Percentiles rank a stretch among this genome's conserved stretches.
These are phyloP conservation scores for Damaliscus lunatus DNA, from an alignment of 2,113 vertebrate genomes.

Conservation along the genomic window DNA sequence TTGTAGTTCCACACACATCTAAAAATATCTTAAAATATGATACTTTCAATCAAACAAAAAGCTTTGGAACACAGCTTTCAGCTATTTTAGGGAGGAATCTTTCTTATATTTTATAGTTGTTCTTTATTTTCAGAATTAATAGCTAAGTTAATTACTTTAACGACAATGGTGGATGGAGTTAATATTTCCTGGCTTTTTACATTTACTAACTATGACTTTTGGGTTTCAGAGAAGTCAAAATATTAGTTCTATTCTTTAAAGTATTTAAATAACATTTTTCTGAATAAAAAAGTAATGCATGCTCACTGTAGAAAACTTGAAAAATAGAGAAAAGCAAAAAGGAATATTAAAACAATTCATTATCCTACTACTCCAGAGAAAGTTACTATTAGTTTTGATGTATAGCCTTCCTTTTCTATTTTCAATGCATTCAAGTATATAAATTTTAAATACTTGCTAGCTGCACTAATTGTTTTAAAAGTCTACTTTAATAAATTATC, in stretches of 20 bases:
- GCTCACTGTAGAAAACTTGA: background rate
- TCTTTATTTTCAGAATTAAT: slow-evolving; percentile 39
- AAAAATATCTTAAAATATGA: slow-evolving; percentile 35
- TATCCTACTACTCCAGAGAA: background rate
- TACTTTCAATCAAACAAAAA: slow-evolving; percentile 6
- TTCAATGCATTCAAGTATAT: background rate
- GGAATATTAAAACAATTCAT: slow-evolving; percentile 32
- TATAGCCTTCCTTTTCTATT: background rate
- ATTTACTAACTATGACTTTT: background rate
- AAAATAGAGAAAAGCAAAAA: slow-evolving; percentile 13
- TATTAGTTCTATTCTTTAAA: slow-evolving; percentile 42
- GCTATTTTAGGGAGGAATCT: slow-evolving; percentile 13
- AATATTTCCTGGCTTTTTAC: slow-evolving; percentile 29
- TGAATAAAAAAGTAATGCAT: slow-evolving; percentile 9
- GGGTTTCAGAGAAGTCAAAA: slow-evolving; percentile 44
- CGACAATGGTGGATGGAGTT: background rate
- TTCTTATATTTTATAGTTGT: slow-evolving; percentile 40
- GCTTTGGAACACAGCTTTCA: background rate
- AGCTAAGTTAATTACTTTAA: slow-evolving; percentile 53
- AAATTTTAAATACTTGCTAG: background rate
- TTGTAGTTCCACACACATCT: background rate
- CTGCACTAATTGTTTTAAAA: background rate
- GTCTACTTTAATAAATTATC: slow-evolving; percentile 14
- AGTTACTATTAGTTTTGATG: slow-evolving; percentile 2
- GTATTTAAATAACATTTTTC: slow-evolving; percentile 17